phyloP scores from a whole-genome alignment of 2,113 vertebrate species.

The Herpetotheres cachinnans region DNA sequence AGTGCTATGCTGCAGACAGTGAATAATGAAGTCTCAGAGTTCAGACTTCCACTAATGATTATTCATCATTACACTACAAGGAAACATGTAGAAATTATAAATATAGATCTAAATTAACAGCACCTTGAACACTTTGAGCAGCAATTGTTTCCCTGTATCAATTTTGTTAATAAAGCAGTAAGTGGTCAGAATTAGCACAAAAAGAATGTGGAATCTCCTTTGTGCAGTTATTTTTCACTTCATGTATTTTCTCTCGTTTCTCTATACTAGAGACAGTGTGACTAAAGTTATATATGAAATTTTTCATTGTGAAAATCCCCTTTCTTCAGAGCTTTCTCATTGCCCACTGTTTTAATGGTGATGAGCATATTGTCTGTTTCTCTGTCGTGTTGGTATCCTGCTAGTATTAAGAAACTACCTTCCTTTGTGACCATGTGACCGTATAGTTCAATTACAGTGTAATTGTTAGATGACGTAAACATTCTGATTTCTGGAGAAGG shows the following conservation, averaged over 20 bases:
- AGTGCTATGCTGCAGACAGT: background rate
- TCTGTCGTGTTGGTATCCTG: background rate
- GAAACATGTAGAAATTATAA: background rate
- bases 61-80: background rate
- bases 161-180: background rate
- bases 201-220: background rate
- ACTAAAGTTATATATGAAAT: background rate
- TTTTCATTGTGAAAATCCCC: background rate
- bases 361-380: background rate
- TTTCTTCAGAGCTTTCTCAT: background rate
- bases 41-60: background rate
- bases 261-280: background rate
- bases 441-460: background rate
- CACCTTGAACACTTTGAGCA: background rate
- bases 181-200: background rate
- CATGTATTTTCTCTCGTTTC: background rate
- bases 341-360: background rate
- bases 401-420: background rate
- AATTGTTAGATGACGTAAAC: background rate
- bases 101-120: background rate
- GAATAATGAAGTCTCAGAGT: background rate
- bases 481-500: background rate
- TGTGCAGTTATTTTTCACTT: background rate
- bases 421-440: background rate
- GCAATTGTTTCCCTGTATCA: background rate